Evolutionary conservation across 2,797 vertebrate genomes (phyloP), one percentile per base, ranked within the genome.

Genomic region (Pteropus rufus): DNA sequence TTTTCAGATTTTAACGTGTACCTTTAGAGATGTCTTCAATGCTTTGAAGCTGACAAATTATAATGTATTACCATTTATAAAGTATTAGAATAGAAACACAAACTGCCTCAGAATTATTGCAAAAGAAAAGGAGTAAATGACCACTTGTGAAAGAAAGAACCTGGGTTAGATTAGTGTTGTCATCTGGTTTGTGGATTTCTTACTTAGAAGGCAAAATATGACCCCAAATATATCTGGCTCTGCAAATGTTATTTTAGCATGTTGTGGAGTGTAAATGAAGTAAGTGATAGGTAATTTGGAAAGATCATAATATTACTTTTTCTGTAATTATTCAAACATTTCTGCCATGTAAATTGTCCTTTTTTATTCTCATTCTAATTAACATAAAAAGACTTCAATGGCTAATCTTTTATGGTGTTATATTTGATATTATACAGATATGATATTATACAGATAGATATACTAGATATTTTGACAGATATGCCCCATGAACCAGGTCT

Each of bases 1-100:
- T 82, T 91, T 96, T 89, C 39, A 62, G 56, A 93, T 97, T 98
- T 97, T 77, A 97, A 97, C 94, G 97, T 0, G 34, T 92, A 9
- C 73, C 34, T 90, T 93, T 92, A 79, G 29, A 82, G 65, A 89
- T 94, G 14, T 91, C n/a, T 94, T 90, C 16, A 52, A 52, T 90
- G 56, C 58, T 86, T 97, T 95, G 72, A 96, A 81, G n/a, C 52
- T 93, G 72, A 93, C 41, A 93, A 72, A 70, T 65, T 82, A 44
- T 75, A 94, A 77, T 79, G 15, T 65, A 34, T 92, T 87, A 54
- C 21, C 60, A 54, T 56, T 96, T 94, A 36, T 91, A 36, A 88
- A 85, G 15, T 73, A 52, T 62, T 86, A 86, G 5, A 69, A 52
- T 69, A 81, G 58, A 72, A 85, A 60, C 85, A 69, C 54, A 93